Base-by-base conservation (phyloP, 2,113 vertebrate species). In the Sebastes fasciatus region DNA sequence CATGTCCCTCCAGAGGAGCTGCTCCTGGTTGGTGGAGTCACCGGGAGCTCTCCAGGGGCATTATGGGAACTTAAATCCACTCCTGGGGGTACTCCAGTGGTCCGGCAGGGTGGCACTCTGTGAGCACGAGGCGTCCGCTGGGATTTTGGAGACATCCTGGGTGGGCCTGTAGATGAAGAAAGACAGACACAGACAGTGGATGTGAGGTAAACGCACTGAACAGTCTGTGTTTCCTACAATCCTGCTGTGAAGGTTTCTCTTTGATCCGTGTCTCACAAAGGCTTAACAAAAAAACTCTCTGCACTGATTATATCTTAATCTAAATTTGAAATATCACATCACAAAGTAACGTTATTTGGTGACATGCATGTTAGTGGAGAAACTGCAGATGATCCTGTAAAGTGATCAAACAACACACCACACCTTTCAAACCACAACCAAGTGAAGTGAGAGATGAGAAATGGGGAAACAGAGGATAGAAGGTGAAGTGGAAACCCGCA, bases 111-210 rank as follows among this genome's bases (percentile, higher is more conserved):
- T 68, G 97, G 95, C 89, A 96, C 96, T 96, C 98, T 96, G 94
- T 99, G 98, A 90, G 97, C 91, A 88, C 98, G 97, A 88, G 98
- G 98, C 63, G 97, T 97, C 78, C 98, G 94, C 94, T 99, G 98
- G 85, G 98, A 97, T 94, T 99, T 99, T 74, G 98, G 98, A 90
- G 98, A 99, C 98, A 99, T 99, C 95, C 98, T 96, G 73, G 98
- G 98, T 90, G 98, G 98, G 87, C 98, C 98, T 99, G 92, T 34
- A 64, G 48, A 85, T 55, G 34, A 19, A 70, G 45, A 61, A 48
- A 62, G 16, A 74, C 64, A 57, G 23, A 79, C 74, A 72, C 26
- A 74, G 9, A 80, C 8, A 8, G 43, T 23, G 49, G 23, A 8
- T 14, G 45, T 45, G 51, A 52, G 8, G 46, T 46, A 26, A 62